phyloP scores from a whole-genome alignment of 2,113 vertebrate species.

The Petrocephalus zakoni region DNA sequence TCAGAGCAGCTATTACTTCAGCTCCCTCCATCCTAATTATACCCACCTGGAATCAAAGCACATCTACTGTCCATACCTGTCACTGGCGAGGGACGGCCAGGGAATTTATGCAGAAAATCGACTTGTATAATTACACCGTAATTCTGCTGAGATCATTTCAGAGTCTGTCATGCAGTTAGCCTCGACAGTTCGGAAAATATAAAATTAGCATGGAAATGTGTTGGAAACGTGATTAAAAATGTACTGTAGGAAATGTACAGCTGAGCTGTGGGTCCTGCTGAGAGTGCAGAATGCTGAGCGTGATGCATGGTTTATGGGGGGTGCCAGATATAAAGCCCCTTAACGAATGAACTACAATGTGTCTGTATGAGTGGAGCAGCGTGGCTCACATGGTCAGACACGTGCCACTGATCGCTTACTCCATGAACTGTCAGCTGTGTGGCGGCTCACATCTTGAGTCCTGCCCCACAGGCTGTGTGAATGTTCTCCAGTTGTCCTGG shows the following conservation, averaged over 20 bases:
- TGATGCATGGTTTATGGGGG: neutral
- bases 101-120: conserved; percentile 10
- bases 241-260: conserved; percentile 1
- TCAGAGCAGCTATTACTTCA: neutral
- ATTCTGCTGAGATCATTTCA: conserved; percentile 13
- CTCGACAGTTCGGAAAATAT: neutral
- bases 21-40: neutral
- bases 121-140: conserved; percentile 6
- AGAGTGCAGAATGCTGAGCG: neutral
- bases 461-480: too few species aligned
- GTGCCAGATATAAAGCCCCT: neutral
- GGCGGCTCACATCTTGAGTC: neutral
- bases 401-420: neutral
- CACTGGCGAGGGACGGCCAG: neutral
- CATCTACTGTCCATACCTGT: neutral
- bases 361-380: neutral
- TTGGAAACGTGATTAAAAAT: neutral
- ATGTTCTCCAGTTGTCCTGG: neutral
- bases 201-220: conserved; percentile 13
- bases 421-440: neutral
- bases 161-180: conserved; percentile 5
- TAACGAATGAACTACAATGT: neutral
- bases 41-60: conserved; percentile 7
- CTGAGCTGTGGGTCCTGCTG: neutral
- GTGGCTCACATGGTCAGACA: neutral